A percentile compares a stretch with the other conserved stretches of the same genome.
Evolutionary conservation across 1,140 invertebrate genomes (phyloP).

Genomic region (Drosophila varians): DNA sequence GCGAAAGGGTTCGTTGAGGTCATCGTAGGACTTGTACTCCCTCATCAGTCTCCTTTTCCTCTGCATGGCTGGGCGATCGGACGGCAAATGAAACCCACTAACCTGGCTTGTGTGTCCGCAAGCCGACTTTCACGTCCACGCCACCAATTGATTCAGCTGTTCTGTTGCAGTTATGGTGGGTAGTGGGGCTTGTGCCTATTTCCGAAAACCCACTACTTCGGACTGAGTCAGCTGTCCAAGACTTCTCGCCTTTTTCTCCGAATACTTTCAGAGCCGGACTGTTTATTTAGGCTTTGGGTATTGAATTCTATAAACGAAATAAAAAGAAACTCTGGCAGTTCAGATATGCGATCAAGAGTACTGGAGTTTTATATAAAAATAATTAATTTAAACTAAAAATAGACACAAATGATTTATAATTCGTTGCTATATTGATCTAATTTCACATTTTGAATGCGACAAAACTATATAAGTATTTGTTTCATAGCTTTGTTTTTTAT

Average conservation of each 20-base stretch:
- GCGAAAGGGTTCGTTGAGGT: constrained; percentile 54
- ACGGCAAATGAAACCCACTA: constrained; percentile 14
- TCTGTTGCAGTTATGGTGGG: constrained; percentile 9
- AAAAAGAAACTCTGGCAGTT: background rate
- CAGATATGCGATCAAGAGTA: background rate
- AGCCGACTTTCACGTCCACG: constrained; percentile 1
- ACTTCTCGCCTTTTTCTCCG: constrained; percentile 18
- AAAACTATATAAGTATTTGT: too few relatives aligned
- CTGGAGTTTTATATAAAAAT: background rate
- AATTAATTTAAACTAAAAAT: background rate
- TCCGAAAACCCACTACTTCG: constrained; percentile 13
- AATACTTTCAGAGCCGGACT: constrained; percentile 2
- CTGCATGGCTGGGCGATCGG: constrained; percentile 30
- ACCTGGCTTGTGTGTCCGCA: background rate
- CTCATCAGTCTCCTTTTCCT: constrained; percentile 37
- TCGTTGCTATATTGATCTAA: too few relatives aligned
- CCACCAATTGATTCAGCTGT: constrained; percentile 44
- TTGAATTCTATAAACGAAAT: constrained; percentile 3
- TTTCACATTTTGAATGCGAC: too few relatives aligned
- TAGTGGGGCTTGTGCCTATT: background rate
- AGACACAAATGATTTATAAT: too few relatives aligned
- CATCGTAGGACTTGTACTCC: constrained; percentile 62
- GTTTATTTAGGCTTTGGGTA: constrained; percentile 20
- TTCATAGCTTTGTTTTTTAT: background rate
- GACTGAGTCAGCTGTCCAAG: constrained; percentile 22